phyloP scores from a whole-genome alignment of 2,797 vertebrate species.

The Melanotaenia pygmaea region DNA sequence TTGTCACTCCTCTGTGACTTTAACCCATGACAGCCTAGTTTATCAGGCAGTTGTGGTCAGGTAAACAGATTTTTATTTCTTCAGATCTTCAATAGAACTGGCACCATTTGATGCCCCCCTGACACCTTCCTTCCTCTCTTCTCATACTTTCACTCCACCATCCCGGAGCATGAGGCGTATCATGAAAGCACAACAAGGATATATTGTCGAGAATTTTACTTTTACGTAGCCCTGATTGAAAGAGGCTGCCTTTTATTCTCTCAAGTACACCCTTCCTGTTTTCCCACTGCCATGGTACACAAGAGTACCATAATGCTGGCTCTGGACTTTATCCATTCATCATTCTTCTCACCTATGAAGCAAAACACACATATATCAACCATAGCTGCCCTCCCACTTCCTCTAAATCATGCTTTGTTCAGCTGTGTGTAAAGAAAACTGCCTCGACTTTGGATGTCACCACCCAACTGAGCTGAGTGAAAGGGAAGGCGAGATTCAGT shows the following conservation, averaged over 20 bases:
- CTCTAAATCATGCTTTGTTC: constrained; percentile 82
- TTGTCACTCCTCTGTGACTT: constrained; percentile 66
- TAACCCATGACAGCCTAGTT: constrained; percentile 60
- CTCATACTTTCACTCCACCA: constrained; percentile 45
- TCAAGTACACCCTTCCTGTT: constrained; percentile 72
- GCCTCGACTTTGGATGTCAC: constrained; percentile 65
- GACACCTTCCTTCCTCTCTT: constrained; percentile 49
- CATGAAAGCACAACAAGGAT: constrained; percentile 82
- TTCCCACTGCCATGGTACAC: constrained; percentile 72
- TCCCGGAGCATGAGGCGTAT: constrained; percentile 76
- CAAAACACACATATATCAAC: constrained; percentile 81
- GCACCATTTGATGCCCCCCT: constrained; percentile 68
- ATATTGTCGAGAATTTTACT: constrained; percentile 82
- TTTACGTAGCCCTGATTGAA: constrained; percentile 85
- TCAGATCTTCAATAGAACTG: constrained; percentile 69
- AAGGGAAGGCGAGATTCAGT: constrained; percentile 21
- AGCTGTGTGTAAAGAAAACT: constrained; percentile 70
- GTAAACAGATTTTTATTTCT: constrained; percentile 77
- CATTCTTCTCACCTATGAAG: constrained; percentile 81
- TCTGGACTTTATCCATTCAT: constrained; percentile 79
- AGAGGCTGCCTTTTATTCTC: constrained; percentile 78
- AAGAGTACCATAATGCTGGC: constrained; percentile 76
- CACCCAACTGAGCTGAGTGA: constrained; percentile 50
- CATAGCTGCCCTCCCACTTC: constrained; percentile 65
- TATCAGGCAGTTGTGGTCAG: constrained; percentile 75